Base-by-base conservation (phyloP, 2,797 vertebrate species). In the Amphiprion clarkii region DNA sequence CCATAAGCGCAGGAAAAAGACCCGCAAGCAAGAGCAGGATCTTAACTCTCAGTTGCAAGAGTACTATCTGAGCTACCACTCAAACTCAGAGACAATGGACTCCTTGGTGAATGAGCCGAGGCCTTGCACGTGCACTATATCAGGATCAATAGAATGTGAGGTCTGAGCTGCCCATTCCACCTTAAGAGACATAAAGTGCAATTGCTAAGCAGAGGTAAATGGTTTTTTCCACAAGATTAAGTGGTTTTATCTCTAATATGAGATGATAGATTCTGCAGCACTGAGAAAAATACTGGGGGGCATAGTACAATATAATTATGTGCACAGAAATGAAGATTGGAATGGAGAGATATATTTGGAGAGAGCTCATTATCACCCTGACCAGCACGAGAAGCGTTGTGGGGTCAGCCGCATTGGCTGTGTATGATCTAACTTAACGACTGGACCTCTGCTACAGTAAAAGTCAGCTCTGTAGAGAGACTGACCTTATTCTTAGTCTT, bases 41-140 rank as follows among this genome's bases (percentile, higher is more conserved):
- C 95, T 98, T 80, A 98, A 95, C 94, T 96, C 97, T 74, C 98
- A 98, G 86, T 94, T 99, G 89, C 98, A 99, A 94, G 98, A 99
- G 94, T 99, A 99, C 93, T 99, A 99, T 76, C 97, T 99, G 94
- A 98, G 97, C 95, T 99, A 98, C 91, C 97, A 98, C 71, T 96
- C 97, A 69, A 98, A 97, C 95, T 97, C 97, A 33, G 97, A 99
- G 91, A 96, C 97, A 76, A 95, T 97, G 96, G 97, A 98, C 95
- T 94, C 98, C 85, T 92, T 97, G 49, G 97, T 97, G 87, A 97
- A 96, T 55, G 97, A 98, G 94, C 93, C 95, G 51, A 95, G 96
- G 83, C 96, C 97, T 72, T 98, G 97, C 96, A 98, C 97, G 13
- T 99, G 98, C 93, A 97, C 97, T 93, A 96, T 98, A 92, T 98